Base-by-base conservation (phyloP, 2,888 invertebrate species). In the Drosophila atroscutellata region DNA sequence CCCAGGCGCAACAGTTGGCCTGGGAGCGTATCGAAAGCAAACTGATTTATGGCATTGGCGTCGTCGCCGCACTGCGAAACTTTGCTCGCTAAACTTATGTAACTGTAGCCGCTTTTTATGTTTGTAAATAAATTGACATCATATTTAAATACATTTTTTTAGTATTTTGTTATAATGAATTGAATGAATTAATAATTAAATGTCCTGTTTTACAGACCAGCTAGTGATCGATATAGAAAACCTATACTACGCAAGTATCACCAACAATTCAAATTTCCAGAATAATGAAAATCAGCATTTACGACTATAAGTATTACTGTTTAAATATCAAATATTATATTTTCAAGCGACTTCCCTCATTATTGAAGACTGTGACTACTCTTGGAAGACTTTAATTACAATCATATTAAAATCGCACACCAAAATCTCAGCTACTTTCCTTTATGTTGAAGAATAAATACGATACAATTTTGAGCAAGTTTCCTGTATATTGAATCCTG, bases 51-150 rank as follows among this genome's bases (percentile, higher is more conserved):
- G 95, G 95, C 92, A 94, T 96, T 59, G 96, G 97, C 92, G 95
- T 97, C 81, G 95, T 97, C 54, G 95, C 96, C 89, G 95, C 95
- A 79, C 94, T 97, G 83, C 96, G 96, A 93, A 96, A 95, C 93
- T 93, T 91, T 78, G 92, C 91, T 11, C 86, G 83, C 66, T 87
- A 80, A 59, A 32, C 55, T 58, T 61, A 39, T 77, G 58, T 64
- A 69, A 32, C 34, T 63, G 42, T 69, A 70, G 47, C 52, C 55
- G 34, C 45, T 49, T 58, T 57, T 69, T 66, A 58, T 51, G 67
- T 60, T 72, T 75, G 62, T 63, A 65, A 65, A 73, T 62, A 79
- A 75, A 77, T 68, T 78, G 55, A 36, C 42, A 61, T 65, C 18
- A 24, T 50, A 59, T 58, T 71, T 72, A 28, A 56, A 28, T 8